phyloP scores from a whole-genome alignment of 2,113 vertebrate genomes.

The Origma solitaria region DNA sequence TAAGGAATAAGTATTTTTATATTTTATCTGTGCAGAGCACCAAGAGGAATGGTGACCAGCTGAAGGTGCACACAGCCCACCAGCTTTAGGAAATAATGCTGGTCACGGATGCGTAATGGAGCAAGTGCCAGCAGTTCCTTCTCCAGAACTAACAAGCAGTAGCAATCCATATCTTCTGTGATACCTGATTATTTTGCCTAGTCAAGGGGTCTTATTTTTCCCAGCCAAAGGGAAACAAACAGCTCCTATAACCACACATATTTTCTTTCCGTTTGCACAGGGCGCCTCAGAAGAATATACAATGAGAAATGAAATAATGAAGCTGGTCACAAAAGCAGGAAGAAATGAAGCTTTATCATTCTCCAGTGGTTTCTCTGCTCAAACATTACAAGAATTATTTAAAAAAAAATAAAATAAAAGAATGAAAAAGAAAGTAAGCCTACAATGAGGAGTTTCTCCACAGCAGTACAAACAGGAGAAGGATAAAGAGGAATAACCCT shows the following conservation, averaged over 20 bases:
- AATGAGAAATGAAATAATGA: constrained; percentile 43
- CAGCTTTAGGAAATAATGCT: accelerated
- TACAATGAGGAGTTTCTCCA: neutral
- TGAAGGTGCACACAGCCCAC: accelerated
- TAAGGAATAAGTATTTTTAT: neutral
- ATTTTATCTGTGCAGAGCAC: neutral
- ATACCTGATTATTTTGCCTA: neutral
- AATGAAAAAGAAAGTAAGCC: neutral
- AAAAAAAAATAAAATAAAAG: neutral
- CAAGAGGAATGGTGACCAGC: neutral
- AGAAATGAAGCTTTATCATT: constrained; percentile 58
- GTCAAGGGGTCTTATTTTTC: neutral
- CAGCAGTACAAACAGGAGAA: neutral
- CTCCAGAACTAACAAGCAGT: neutral
- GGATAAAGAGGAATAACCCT: neutral
- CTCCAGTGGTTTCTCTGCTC: constrained; percentile 30
- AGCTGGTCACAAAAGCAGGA: constrained; percentile 45
- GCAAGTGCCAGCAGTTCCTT: neutral
- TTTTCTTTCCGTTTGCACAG: neutral
- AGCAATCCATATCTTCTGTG: accelerated
- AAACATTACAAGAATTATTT: neutral
- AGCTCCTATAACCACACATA: neutral
- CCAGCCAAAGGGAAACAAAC: constrained; percentile 9
- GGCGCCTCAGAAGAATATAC: constrained; percentile 34
- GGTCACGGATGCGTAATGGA: accelerated